These are phyloP conservation scores for Mamestra configurata DNA, from an alignment of 1,140 invertebrate genomes.

Conservation along the genomic window DNA sequence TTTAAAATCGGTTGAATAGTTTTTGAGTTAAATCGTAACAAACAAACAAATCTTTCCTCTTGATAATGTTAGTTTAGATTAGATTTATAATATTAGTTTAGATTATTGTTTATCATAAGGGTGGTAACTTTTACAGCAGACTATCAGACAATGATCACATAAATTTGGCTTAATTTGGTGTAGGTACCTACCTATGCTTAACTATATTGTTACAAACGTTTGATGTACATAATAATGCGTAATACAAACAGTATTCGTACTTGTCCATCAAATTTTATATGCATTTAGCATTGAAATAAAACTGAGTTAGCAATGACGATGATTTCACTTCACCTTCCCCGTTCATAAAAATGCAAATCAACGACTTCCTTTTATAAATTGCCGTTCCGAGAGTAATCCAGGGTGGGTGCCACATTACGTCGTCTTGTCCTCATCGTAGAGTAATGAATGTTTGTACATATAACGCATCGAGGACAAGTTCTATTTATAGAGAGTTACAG, in stretches of 20 bases:
- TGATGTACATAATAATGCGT: neutral
- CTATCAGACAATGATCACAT: too few relatives aligned
- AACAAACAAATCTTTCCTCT: too few relatives aligned
- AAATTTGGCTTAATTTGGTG: too few relatives aligned
- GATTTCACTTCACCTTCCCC: slow-evolving; percentile 76
- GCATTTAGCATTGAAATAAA: slow-evolving; percentile 41
- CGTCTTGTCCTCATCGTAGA: slow-evolving; percentile 61
- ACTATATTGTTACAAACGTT: too few relatives aligned
- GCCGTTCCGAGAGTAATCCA: slow-evolving; percentile 80
- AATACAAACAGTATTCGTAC: neutral
- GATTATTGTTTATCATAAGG: too few relatives aligned
- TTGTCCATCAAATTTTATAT: neutral
- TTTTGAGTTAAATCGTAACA: too few relatives aligned
- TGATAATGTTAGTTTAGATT: too few relatives aligned
- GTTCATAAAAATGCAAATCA: slow-evolving; percentile 87
- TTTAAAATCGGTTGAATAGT: too few relatives aligned
- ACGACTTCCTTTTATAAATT: slow-evolving; percentile 84
- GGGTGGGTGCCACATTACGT: slow-evolving; percentile 77
- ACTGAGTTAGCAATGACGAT: slow-evolving; percentile 55
- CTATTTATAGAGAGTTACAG: slow-evolving; percentile 54
- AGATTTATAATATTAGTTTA: too few relatives aligned
- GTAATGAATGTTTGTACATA: slow-evolving; percentile 56
- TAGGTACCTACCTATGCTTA: too few relatives aligned
- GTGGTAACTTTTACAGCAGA: too few relatives aligned
- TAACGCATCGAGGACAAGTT: slow-evolving; percentile 48